These are phyloP conservation scores for Sitta europaea DNA, from an alignment of 2,113 vertebrate genomes.

Conservation along the genomic window DNA sequence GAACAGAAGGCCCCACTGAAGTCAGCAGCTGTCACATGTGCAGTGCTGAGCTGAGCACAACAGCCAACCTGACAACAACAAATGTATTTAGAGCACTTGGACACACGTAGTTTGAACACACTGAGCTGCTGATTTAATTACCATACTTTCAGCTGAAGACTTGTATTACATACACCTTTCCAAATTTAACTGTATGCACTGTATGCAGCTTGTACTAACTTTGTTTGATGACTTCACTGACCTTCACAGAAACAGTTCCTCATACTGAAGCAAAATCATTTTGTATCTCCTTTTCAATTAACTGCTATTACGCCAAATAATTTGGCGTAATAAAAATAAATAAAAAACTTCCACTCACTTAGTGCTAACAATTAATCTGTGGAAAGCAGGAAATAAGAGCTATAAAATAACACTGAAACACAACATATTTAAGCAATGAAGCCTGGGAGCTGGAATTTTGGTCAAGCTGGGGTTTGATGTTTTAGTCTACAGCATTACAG, in stretches of 20 bases:
- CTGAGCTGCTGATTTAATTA: not conserved
- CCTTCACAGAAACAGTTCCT: not conserved
- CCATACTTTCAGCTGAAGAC: not conserved
- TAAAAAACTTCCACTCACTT: not conserved
- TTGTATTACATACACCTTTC: not conserved
- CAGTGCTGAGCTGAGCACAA: not conserved
- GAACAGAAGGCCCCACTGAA: conserved; percentile 7
- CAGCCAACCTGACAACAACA: conserved; percentile 7
- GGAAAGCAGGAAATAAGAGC: not conserved
- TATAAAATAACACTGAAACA: not conserved
- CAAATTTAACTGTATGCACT: not conserved
- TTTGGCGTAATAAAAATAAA: no score
- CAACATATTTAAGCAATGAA: not conserved
- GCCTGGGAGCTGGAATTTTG: not conserved
- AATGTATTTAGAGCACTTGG: not conserved
- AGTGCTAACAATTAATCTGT: not conserved
- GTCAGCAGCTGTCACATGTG: conserved; percentile 4
- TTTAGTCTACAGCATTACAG: not conserved
- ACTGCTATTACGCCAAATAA: not conserved
- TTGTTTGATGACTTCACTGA: not conserved
- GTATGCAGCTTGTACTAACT: not conserved
- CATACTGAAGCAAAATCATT: not conserved
- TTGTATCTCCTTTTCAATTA: not conserved
- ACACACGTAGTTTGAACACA: not conserved
- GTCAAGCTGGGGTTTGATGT: not conserved